Conservation (phyloP, 2,797 vertebrate species). For the Nothura maculosa region DNA sequence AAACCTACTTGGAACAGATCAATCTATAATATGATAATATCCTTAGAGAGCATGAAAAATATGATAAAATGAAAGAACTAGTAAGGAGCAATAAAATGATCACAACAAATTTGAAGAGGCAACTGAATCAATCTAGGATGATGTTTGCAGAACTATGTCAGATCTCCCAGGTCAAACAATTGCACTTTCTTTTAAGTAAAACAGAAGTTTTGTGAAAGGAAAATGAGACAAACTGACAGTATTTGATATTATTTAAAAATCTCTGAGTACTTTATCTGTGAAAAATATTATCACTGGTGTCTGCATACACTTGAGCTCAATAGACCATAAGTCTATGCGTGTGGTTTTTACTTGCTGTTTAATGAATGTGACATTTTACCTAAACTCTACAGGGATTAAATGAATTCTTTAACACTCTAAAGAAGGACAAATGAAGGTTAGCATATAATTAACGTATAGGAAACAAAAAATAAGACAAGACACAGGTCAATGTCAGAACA, state of each 20-base stretch:
- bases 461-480: conserved; percentile 38
- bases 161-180: not conserved
- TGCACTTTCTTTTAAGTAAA: not conserved
- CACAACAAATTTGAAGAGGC: not conserved
- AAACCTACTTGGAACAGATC: not conserved
- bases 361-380: conserved; percentile 24
- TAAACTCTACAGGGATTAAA: conserved; percentile 30
- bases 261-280: not conserved
- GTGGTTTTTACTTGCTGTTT: conserved; percentile 27
- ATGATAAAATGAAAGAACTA: not conserved
- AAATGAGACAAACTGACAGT: not conserved
- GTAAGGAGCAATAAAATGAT: not conserved
- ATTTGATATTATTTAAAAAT: not conserved
- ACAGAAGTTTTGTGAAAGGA: not conserved
- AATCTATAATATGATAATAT: not conserved
- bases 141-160: not conserved
- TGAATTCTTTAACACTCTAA: conserved; percentile 48
- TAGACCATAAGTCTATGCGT: not conserved
- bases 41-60: not conserved
- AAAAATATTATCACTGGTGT: conserved; percentile 11
- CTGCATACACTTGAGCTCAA: conserved; percentile 18
- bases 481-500: not conserved
- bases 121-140: not conserved
- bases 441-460: conserved; percentile 61
- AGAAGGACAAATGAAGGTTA: conserved; percentile 69